Conservation (phyloP, 2,113 vertebrate genomes). For the Glaucidium brasilianum region DNA sequence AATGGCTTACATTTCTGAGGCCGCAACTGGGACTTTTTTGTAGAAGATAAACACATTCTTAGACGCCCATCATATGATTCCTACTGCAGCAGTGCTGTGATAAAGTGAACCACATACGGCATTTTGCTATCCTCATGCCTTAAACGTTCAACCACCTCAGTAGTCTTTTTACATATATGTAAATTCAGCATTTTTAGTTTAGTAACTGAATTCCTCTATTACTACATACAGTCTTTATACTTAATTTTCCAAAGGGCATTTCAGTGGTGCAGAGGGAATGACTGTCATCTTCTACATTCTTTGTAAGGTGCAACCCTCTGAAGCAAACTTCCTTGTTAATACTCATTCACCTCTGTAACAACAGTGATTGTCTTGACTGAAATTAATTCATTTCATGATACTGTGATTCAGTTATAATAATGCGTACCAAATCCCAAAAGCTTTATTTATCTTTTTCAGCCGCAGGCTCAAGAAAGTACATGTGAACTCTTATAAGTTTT, state of each 20-base stretch:
- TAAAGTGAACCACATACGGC: background rate
- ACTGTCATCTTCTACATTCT: background rate
- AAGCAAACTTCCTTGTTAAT: background rate
- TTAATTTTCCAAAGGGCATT: background rate
- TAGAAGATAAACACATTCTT: background rate
- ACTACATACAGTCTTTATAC: background rate
- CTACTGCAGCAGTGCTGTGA: background rate
- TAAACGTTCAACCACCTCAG: background rate
- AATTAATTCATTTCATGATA: background rate
- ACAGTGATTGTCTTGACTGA: background rate
- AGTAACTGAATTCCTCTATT: background rate
- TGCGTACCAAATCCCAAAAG: background rate
- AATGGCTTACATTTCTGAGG: background rate
- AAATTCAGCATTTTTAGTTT: background rate
- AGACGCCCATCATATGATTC: background rate
- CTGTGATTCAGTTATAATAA: background rate
- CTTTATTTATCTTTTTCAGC: background rate
- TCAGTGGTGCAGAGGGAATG: background rate
- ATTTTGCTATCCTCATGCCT: background rate
- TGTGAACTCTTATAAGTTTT: background rate
- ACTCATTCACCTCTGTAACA: background rate
- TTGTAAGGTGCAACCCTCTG: background rate
- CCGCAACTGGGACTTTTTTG: background rate
- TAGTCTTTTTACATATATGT: background rate
- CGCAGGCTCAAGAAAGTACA: background rate